phyloP scores from a whole-genome alignment of 2,113 vertebrate species.

The Sebastes fasciatus region DNA sequence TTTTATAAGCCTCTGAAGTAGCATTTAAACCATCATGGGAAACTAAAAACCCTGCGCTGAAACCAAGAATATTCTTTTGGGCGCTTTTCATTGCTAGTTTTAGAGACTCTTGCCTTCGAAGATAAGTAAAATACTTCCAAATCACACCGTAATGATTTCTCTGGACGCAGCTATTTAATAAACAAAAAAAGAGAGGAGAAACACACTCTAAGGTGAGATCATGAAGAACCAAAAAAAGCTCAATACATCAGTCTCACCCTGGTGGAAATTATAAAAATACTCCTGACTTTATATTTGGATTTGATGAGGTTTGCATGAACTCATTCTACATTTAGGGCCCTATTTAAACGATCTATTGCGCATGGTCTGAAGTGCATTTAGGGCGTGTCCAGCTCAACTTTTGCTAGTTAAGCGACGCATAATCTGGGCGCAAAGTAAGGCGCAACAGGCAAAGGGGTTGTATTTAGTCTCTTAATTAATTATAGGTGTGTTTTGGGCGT shows the following conservation, averaged over 20 bases:
- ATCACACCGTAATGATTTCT: background rate
- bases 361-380: no score
- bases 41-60: constrained; percentile 9
- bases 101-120: background rate
- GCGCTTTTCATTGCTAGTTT: background rate
- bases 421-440: no score
- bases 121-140: background rate
- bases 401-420: no score
- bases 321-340: background rate
- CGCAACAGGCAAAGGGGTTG: no score
- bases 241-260: background rate
- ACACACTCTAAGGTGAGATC: background rate
- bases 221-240: background rate
- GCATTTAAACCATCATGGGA: constrained; percentile 19
- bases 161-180: background rate
- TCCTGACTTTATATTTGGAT: background rate
- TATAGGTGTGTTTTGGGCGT: no score
- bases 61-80: background rate
- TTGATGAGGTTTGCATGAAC: background rate
- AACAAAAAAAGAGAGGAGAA: background rate
- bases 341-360: no score
- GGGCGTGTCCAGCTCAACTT: no score
- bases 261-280: background rate
- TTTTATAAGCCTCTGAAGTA: constrained; percentile 40
- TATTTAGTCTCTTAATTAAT: no score